These are phyloP conservation scores for Apus apus DNA, from an alignment of 2,113 vertebrate genomes.

Conservation along the genomic window DNA sequence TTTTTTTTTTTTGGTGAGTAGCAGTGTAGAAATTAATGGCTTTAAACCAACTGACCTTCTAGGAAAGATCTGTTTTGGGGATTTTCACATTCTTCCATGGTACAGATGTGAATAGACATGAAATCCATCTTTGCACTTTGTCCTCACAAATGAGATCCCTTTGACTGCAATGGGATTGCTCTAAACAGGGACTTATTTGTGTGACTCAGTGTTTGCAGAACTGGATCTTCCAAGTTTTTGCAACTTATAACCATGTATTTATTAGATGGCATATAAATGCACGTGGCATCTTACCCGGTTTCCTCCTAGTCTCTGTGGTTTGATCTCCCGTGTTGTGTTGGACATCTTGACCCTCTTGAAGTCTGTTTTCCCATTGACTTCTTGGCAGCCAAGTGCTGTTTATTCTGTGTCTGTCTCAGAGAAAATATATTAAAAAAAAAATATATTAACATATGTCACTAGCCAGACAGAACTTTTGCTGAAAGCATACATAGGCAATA, in stretches of 20 bases:
- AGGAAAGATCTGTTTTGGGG: background rate
- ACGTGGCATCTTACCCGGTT: background rate
- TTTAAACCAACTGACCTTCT: background rate
- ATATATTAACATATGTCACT: background rate
- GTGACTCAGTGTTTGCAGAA: background rate
- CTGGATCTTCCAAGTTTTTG: background rate
- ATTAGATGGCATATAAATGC: background rate
- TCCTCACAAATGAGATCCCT: background rate
- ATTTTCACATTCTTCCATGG: background rate
- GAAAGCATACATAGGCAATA: background rate
- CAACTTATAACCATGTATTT: background rate
- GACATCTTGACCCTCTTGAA: background rate
- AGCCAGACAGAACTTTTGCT: background rate
- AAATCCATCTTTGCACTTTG: background rate
- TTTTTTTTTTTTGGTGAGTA: background rate
- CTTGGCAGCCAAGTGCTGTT: background rate
- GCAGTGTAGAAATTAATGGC: background rate
- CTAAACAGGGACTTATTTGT: background rate
- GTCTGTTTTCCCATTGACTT: background rate
- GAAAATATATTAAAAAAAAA: slow-evolving; percentile 10
- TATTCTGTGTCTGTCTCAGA: background rate
- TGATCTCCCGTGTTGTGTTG: background rate
- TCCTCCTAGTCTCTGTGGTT: background rate
- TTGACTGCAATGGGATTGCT: background rate
- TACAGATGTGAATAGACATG: background rate